Evolutionary conservation across 2,888 invertebrate species (phyloP).

Genomic region (Conomelus anceps): DNA sequence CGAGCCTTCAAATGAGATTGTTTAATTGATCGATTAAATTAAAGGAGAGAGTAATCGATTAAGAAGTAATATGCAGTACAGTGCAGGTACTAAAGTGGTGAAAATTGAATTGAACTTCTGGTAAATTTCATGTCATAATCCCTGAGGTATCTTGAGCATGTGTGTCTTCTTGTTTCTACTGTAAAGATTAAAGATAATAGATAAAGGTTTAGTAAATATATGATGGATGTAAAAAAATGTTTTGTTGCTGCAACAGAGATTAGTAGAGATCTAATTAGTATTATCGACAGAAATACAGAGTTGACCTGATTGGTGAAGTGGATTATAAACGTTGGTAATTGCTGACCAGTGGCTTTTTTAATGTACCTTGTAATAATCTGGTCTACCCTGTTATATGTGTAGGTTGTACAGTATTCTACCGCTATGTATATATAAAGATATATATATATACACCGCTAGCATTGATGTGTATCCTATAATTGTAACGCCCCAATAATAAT

Average conservation of each 20-base stretch:
- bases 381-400: no score
- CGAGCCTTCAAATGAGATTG: no score
- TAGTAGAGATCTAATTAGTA: not conserved
- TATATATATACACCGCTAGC: not conserved
- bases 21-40: no score
- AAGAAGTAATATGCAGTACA: no score
- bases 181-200: not conserved
- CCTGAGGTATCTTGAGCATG: no score
- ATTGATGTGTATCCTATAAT: not conserved
- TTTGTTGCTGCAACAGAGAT: not conserved
- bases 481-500: constrained; percentile 5
- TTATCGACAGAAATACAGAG: not conserved
- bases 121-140: no score
- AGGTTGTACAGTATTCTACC: no score
- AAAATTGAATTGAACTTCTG: not conserved
- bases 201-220: no score
- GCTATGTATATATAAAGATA: no score
- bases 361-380: not conserved
- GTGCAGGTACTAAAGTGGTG: no score
- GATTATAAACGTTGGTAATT: not conserved
- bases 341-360: not conserved
- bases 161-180: not conserved
- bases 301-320: not conserved
- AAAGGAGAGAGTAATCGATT: no score
- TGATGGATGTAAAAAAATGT: not conserved